Conservation (phyloP, 2,113 vertebrate genomes). For the Calidris pugnax region DNA sequence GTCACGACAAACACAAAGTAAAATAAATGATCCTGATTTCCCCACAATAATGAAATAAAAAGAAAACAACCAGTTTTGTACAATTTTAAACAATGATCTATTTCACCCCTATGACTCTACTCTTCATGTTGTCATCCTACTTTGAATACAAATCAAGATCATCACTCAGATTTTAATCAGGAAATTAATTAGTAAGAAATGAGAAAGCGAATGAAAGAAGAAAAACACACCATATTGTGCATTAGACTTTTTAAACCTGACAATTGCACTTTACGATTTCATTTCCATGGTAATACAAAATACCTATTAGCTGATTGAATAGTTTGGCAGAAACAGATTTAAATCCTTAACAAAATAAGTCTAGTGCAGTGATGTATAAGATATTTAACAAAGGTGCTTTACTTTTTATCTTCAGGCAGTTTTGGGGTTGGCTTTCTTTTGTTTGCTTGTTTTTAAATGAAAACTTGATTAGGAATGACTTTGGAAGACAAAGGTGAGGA, state of each 20-base stretch:
- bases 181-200: slow-evolving; percentile 33
- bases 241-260: neutral
- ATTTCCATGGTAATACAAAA: slow-evolving; percentile 20
- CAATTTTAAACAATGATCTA: neutral
- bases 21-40: neutral
- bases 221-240: neutral
- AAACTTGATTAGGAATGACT: neutral
- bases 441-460: neutral
- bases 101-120: neutral
- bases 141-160: neutral
- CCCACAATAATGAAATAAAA: neutral
- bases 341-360: slow-evolving; percentile 20
- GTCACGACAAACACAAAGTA: neutral
- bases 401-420: neutral
- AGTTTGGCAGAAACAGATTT: neutral
- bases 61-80: neutral
- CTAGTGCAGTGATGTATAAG: neutral
- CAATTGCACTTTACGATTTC: slow-evolving; percentile 16
- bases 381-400: neutral
- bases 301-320: neutral
- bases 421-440: neutral
- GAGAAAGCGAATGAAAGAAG: neutral
- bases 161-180: neutral
- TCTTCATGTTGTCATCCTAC: neutral
- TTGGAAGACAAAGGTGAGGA: neutral